These are phyloP conservation scores for Stomatorhinus ivindoensis DNA, from an alignment of 2,113 vertebrate species.

Conservation along the genomic window DNA sequence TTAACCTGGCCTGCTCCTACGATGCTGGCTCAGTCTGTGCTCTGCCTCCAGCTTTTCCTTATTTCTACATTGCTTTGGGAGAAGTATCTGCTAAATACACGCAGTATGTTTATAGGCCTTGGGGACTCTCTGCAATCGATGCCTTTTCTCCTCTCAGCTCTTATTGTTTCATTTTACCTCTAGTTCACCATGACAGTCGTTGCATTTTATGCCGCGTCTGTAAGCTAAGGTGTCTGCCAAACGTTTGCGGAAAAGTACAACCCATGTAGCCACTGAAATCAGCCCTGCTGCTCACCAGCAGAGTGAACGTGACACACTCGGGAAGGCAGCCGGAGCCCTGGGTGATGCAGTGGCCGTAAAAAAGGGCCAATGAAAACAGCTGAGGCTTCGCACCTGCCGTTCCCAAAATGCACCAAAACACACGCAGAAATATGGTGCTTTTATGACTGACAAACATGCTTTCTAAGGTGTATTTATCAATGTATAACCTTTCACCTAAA, in stretches of 20 bases:
- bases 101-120: too few species aligned
- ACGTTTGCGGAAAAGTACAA: not conserved
- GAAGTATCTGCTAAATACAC: too few species aligned
- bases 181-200: not conserved
- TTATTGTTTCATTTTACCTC: not conserved
- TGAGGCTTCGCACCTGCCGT: too few species aligned
- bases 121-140: not conserved
- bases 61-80: not conserved
- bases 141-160: too few species aligned
- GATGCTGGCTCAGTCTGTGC: not conserved
- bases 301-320: not conserved
- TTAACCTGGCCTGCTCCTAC: not conserved
- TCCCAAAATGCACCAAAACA: not conserved
- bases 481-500: not conserved
- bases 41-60: not conserved
- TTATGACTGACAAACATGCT: not conserved
- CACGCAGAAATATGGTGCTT: not conserved
- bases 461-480: not conserved
- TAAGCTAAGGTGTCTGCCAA: not conserved
- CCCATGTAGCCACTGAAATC: not conserved
- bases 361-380: not conserved
- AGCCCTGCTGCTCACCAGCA: not conserved
- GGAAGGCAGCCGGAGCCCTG: not conserved
- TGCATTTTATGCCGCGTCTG: not conserved
- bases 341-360: not conserved